Evolutionary conservation across 2,888 invertebrate genomes (phyloP).

Genomic region (Melieria crassipennis): DNA sequence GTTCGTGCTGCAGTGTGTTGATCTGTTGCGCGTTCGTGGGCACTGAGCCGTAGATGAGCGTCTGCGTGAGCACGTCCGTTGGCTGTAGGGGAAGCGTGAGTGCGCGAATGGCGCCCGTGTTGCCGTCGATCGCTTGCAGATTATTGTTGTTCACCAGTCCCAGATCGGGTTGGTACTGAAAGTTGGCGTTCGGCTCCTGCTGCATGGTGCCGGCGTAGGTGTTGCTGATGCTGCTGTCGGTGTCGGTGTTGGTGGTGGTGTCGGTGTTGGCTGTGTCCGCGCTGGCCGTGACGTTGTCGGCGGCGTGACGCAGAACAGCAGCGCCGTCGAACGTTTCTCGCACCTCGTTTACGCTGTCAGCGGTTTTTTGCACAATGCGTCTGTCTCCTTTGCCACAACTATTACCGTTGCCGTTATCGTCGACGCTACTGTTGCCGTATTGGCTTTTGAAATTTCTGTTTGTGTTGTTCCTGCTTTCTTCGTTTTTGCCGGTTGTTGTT

Average conservation of each 20-base stretch:
- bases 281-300: slow-evolving; percentile 36
- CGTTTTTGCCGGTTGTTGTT: slow-evolving; percentile 10
- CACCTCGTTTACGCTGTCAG: slow-evolving; percentile 43
- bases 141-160: slow-evolving; percentile 63
- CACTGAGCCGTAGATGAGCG: slow-evolving; percentile 62
- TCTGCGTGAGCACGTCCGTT: slow-evolving; percentile 61
- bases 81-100: slow-evolving; percentile 45
- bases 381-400: slow-evolving; percentile 21
- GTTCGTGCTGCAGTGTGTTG: slow-evolving; percentile 60
- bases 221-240: slow-evolving; percentile 10
- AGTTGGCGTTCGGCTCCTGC: slow-evolving; percentile 64
- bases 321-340: slow-evolving; percentile 32
- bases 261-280: slow-evolving; percentile 18
- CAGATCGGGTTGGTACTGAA: slow-evolving; percentile 65
- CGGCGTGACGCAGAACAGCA: slow-evolving; percentile 28
- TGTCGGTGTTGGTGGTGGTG: slow-evolving; percentile 38
- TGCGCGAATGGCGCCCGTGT: slow-evolving; percentile 46
- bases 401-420: slow-evolving; percentile 17
- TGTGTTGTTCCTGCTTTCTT: slow-evolving; percentile 11
- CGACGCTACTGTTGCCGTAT: slow-evolving; percentile 19
- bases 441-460: background rate
- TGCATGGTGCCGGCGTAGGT: slow-evolving; percentile 56
- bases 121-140: slow-evolving; percentile 41
- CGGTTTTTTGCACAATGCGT: slow-evolving; percentile 15
- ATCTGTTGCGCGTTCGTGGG: slow-evolving; percentile 57